Base-by-base conservation (phyloP, 2,888 invertebrate species). In the Lasioglossum malachurum region DNA sequence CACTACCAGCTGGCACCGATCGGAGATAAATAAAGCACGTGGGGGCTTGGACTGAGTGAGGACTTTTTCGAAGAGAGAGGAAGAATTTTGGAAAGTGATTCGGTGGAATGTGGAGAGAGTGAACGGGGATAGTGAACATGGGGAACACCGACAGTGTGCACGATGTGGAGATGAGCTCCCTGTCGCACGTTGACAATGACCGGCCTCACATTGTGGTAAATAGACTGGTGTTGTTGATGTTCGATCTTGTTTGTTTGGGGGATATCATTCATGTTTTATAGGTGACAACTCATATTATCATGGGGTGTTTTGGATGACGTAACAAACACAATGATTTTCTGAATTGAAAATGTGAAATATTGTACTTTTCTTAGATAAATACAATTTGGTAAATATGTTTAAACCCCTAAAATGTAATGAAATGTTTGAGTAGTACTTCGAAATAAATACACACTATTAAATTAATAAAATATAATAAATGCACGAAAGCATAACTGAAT, bases 121-220 rank as follows among this genome's bases (percentile, higher is more conserved):
- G 71, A 64, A 64, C 44, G 19, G 27, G 38, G 67, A 71, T 57
- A 44, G n/a, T 60, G 44, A 85, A 88, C 77, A 92, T 93, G 93
- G 93, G 91, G 19, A 92, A 92, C 83, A 81, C 83, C 8, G 92
- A 93, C 67, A 94, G 93, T 76, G 90, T 87, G 14, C 93, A 91
- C 84, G 94, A 94, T 46, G 92, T 94, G 80, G 94, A 94, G 89
- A 93, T 94, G 93, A 93, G 92, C 80, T 92, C 94, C 31, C 82
- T 94, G 64, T 92, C 94, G 46, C 83, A 86, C 74, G 49, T 82
- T 31, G 60, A 84, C 27, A 84, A 78, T 73, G 91, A 92, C 80
- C 92, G 86, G 64, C 89, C 90, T 84, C 91, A 87, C 73, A 88
- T 91, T 87, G 92, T 83, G 93, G 93, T 93, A 89, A 90, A 86